Conservation (phyloP, 2,113 vertebrate genomes). For the Zosterops hypoxanthus region DNA sequence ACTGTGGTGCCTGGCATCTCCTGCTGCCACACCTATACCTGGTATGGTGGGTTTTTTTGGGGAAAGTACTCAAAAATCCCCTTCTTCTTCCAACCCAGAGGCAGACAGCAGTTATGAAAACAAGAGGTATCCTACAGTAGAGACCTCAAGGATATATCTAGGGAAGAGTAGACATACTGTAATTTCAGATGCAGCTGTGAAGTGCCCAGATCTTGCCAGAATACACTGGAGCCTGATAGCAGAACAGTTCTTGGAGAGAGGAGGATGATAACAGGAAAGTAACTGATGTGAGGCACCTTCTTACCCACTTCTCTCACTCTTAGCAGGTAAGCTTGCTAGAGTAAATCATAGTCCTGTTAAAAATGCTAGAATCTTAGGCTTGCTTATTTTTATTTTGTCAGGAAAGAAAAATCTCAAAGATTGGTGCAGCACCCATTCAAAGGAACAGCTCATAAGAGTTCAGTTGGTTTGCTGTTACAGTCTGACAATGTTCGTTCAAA, state of each 20-base stretch:
- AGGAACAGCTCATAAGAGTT: neutral
- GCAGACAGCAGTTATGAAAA: neutral
- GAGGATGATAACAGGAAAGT: neutral
- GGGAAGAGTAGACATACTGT: neutral
- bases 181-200: neutral
- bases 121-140: neutral
- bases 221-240: neutral
- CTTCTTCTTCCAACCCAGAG: neutral
- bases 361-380: neutral
- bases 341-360: neutral
- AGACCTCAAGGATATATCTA: neutral
- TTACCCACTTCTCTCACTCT: neutral
- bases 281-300: neutral
- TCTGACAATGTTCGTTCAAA: neutral
- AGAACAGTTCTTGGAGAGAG: neutral
- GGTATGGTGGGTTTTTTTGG: accelerated
- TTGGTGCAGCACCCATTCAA: neutral
- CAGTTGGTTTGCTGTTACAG: neutral
- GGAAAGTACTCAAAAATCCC: neutral
- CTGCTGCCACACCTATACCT: neutral
- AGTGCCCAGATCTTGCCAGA: neutral
- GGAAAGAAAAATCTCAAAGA: neutral
- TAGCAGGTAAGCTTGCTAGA: neutral
- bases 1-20: neutral
- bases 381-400: neutral